Conservation (phyloP, 2,113 vertebrate species). For the Prunella fulvescens region DNA sequence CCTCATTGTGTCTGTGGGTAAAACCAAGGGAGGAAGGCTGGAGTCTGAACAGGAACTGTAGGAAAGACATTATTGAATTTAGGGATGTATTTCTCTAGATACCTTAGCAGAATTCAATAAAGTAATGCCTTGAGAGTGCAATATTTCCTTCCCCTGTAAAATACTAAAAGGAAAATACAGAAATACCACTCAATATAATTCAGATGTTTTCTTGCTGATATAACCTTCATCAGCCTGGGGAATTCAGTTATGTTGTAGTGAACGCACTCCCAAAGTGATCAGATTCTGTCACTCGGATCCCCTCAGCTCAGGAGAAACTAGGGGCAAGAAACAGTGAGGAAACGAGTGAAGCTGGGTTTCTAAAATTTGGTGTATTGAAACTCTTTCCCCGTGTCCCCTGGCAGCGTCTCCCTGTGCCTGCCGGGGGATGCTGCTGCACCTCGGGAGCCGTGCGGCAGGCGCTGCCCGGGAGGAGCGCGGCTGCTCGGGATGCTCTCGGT, state of each 20-base stretch:
- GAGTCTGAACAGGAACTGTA: not conserved
- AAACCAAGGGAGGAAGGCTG: not conserved
- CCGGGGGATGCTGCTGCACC: slow-evolving; percentile 40
- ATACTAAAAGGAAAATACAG: not conserved
- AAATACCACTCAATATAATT: not conserved
- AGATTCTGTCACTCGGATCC: not conserved
- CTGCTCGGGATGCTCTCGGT: slow-evolving; percentile 62
- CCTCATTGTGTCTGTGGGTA: not conserved
- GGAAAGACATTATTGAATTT: not conserved
- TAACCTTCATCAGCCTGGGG: not conserved
- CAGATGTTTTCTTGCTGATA: not conserved
- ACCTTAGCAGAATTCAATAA: not conserved
- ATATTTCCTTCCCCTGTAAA: not conserved
- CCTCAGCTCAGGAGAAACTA: not conserved
- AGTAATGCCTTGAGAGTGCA: not conserved
- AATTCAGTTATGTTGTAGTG: not conserved
- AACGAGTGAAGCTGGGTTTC: not conserved
- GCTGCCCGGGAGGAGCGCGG: not conserved
- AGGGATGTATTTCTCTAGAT: not conserved
- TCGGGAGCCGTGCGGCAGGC: fast-evolving
- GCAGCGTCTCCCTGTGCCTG: slow-evolving; percentile 1
- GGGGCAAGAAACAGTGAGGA: not conserved
- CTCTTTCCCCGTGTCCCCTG: not conserved
- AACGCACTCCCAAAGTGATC: not conserved
- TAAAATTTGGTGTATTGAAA: not conserved